Conservation (phyloP, 2,888 invertebrate species). For the Agonum fuliginosum region DNA sequence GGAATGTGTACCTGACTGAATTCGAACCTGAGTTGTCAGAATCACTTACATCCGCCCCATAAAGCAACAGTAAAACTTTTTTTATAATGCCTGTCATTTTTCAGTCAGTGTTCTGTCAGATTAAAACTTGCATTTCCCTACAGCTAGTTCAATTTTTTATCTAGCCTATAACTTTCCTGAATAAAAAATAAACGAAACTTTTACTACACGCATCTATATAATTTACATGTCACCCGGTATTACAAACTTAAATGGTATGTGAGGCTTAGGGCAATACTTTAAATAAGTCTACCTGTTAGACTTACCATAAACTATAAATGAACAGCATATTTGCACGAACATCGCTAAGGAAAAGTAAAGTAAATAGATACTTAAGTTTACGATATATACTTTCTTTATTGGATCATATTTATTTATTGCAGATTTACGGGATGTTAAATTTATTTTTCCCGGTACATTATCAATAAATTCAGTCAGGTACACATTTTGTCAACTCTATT, state of each 20-base stretch:
- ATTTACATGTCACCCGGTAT: constrained; percentile 17
- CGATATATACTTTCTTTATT: background rate
- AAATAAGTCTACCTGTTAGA: constrained; percentile 3
- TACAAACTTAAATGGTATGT: background rate
- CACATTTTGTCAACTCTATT: no score
- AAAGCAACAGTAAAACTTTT: background rate
- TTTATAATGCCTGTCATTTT: background rate
- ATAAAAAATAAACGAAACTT: constrained; percentile 23
- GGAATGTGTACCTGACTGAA: background rate
- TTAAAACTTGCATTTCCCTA: no score
- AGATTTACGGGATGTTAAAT: no score
- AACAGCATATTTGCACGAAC: background rate
- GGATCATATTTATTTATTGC: background rate
- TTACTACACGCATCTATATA: background rate
- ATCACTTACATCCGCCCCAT: no score
- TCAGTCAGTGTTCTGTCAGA: no score
- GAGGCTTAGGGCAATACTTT: constrained; percentile 10
- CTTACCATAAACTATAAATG: background rate
- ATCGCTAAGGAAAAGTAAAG: background rate
- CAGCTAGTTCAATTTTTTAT: no score
- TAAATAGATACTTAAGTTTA: background rate
- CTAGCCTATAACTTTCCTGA: background rate
- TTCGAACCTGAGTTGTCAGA: no score
- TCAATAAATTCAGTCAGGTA: no score
- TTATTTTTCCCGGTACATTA: no score